Percentiles rank a stretch among this genome's conserved stretches.
Conservation (phyloP, 2,888 invertebrate species). For the Cataglyphis rosenhaueri region DNA sequence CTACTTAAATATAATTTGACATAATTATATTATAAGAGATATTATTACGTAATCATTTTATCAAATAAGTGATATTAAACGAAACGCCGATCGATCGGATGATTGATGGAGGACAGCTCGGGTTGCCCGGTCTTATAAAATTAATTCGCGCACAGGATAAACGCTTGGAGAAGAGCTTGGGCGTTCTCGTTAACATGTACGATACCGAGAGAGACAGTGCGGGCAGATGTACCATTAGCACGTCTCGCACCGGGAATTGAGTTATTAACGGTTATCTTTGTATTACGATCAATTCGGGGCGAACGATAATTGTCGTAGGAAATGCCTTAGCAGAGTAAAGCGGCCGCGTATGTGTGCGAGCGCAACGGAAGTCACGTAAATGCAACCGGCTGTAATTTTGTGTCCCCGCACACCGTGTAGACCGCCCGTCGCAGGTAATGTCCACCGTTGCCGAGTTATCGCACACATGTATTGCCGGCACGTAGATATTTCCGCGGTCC, state of each 20-base stretch:
- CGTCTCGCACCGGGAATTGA: conserved; percentile 71
- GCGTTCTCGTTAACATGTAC: conserved; percentile 47
- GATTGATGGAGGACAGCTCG: neutral
- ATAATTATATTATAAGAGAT: neutral
- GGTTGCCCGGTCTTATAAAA: conserved; percentile 24
- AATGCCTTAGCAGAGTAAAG: conserved; percentile 58
- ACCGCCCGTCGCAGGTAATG: conserved; percentile 58
- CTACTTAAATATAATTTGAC: neutral
- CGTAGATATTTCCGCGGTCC: conserved; percentile 52
- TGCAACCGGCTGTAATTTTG: conserved; percentile 69
- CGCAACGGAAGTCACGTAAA: conserved; percentile 65
- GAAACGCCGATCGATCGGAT: neutral
- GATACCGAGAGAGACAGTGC: conserved; percentile 40
- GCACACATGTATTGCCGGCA: conserved; percentile 44
- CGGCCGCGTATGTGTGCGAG: conserved; percentile 18
- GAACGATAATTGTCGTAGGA: conserved; percentile 76
- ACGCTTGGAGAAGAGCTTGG: conserved; percentile 20
- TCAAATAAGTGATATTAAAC: neutral
- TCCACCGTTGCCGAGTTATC: conserved; percentile 67
- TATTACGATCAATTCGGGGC: conserved; percentile 78
- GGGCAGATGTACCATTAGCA: conserved; percentile 67
- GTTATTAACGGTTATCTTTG: conserved; percentile 79
- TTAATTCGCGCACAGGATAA: conserved; percentile 36
- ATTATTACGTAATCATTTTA: neutral
- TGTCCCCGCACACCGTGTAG: conserved; percentile 55